Base-by-base conservation (phyloP, 2,888 invertebrate species). In the Cloeon dipterum region DNA sequence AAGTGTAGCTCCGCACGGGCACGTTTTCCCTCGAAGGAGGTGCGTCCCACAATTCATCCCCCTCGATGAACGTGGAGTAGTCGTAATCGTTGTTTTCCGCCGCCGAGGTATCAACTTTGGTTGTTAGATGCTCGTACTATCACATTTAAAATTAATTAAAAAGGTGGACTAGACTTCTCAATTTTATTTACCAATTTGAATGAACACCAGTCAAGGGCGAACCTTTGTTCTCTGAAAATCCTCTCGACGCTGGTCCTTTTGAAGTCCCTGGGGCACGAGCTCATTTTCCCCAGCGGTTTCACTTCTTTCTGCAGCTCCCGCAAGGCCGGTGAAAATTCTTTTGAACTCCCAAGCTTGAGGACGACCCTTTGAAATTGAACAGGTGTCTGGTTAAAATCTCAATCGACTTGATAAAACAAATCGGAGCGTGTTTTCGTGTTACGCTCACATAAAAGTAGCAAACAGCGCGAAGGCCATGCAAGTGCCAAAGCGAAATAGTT, bases 191-290 rank as follows among this genome's bases (percentile, higher is more conserved):
- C 78, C 65, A 88, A 60, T 55, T 73, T 68, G 53, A 88, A 88
- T 36, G 74, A 74, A 49, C 88, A 89, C 88, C 88, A 89, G 53
- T 89, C 88, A 13, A 88, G 55, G 21, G 73, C 68, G 47, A 86
- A 73, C 1, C 74, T 74, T 7, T 73, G 73, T 41, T 75, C 73
- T 42, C 83, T 64, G 53, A 89, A 88, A 40, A 74, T 63, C 46
- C 77, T 65, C 52, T 89, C 86, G 1, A 82, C 81, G 0, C 81
- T 77, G 0, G 85, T 86, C 40, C 79, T 63, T 52, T 86, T 88
- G 52, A 77, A 85, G 47, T 77, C 73, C 18, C 75, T 55, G 0
- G 83, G 83, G 49, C 88, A 89, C 14, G 74, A 70, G 1, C 70
- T 65, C 32, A 79, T 57, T 43, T 76, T 77, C 50, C 76, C 75